Evolutionary conservation across 2,113 vertebrate species (phyloP).

Genomic region (Equus przewalskii): DNA sequence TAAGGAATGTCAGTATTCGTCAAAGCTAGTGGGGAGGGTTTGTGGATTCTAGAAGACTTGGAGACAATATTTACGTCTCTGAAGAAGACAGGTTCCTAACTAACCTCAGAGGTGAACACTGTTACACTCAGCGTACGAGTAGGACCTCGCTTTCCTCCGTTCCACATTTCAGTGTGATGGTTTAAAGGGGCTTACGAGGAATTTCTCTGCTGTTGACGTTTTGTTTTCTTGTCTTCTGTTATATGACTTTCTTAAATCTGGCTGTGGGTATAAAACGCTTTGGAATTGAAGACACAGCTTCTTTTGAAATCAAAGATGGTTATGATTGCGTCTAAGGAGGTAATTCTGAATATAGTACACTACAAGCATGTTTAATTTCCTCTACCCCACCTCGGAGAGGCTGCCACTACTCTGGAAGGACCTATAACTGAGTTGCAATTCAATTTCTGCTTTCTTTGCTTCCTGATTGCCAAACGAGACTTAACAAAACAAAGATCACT

Average conservation of each 20-base stretch:
- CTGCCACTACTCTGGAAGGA: background rate
- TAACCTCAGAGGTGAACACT: slow-evolving; percentile 11
- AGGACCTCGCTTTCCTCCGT: background rate
- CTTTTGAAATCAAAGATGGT: slow-evolving; percentile 29
- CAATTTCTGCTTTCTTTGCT: background rate
- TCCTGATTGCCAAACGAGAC: background rate
- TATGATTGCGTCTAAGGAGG: background rate
- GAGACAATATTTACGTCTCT: slow-evolving; percentile 54
- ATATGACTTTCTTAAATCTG: background rate
- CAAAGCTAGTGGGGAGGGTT: background rate
- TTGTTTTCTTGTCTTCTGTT: slow-evolving; percentile 19
- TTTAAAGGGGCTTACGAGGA: background rate
- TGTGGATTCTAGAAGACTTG: slow-evolving; percentile 59
- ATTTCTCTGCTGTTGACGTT: background rate
- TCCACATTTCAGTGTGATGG: background rate
- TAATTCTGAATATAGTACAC: background rate
- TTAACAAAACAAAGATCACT: background rate
- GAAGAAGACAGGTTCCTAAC: slow-evolving; percentile 6
- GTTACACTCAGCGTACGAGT: background rate
- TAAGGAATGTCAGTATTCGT: slow-evolving; percentile 47
- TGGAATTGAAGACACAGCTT: background rate
- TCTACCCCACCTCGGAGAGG: background rate
- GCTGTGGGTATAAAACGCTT: background rate
- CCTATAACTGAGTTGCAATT: background rate
- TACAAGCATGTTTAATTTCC: background rate